Evolutionary conservation across 2,113 vertebrate species (phyloP), one percentile per base, ranked within the genome.

Genomic region (Empidonax traillii): DNA sequence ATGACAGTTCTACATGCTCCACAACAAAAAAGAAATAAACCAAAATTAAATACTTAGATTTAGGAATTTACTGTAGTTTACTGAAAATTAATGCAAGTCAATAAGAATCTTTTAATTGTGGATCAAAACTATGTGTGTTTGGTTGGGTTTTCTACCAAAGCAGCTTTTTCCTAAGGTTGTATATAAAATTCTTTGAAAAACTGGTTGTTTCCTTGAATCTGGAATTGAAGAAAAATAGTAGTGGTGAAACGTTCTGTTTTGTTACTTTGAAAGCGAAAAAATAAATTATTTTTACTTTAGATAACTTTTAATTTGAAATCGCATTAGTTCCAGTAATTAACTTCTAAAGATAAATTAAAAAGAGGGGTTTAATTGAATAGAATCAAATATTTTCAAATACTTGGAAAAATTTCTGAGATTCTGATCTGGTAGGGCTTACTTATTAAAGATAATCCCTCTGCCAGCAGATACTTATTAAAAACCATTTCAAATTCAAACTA

Each of bases 81-180:
- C 18, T 6, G 72, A 82, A 87, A 82, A 59, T 4, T 17, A 0
- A 0, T 30, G 14, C 8, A 62, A 62, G 15, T 24, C 12, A 83
- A 31, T 28, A 43, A 58, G 3, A 3, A 13, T 59, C 35, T 79
- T 80, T 79, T 83, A 37, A 31, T 17, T 31, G 17, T 39, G 25
- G 4, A 72, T 46, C 6, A 63, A 3, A 53, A 39, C 1, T 43
- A 20, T 14, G 21, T 21, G 8, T 65, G 21, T 69, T 46, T 44
- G 9, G 3, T 58, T 47, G 4, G 12, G 4, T 6, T 25, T 53
- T 66, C 41, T 21, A 25, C 4, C 37, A 49, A 41, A 37, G 31
- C 6, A 43, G 2, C 1, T 53, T 80, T 77, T 67, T 1, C 5
- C 4, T 47, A 44, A 41, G 3, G 12, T 14, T 52, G 8, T 0